phyloP scores from a whole-genome alignment of 2,113 vertebrate genomes.

The Eudyptes chrysolophus region DNA sequence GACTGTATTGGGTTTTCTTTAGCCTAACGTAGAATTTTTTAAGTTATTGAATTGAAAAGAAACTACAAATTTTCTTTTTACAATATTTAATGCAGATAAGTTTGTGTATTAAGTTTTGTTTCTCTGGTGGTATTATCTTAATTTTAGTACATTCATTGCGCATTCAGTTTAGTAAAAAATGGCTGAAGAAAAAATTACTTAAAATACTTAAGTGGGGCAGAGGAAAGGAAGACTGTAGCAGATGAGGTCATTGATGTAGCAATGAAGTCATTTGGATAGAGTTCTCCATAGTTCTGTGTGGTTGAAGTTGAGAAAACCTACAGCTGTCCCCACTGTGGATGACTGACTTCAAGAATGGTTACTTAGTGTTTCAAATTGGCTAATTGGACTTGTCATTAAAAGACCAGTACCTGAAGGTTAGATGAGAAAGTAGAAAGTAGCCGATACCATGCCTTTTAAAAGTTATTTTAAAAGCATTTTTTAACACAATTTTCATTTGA shows the following conservation, averaged over 20 bases:
- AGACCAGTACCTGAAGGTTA: background rate
- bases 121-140: background rate
- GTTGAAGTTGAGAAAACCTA: background rate
- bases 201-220: background rate
- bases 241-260: background rate
- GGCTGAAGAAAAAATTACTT: background rate
- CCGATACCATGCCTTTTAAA: background rate
- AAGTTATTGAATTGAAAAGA: background rate
- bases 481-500: background rate
- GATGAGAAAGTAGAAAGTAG: background rate
- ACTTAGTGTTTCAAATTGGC: background rate
- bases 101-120: background rate
- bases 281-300: background rate
- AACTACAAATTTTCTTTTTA: background rate
- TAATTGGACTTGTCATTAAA: background rate
- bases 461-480: background rate
- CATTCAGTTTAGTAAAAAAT: background rate
- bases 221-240: background rate
- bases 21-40: background rate
- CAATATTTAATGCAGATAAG: background rate
- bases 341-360: background rate
- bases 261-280: background rate
- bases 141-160: background rate
- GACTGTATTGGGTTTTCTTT: background rate
- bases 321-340: background rate